Evolutionary conservation across 2,113 vertebrate genomes (phyloP), one percentile per base, ranked within the genome.

Genomic region (Gambusia holbrooki): DNA sequence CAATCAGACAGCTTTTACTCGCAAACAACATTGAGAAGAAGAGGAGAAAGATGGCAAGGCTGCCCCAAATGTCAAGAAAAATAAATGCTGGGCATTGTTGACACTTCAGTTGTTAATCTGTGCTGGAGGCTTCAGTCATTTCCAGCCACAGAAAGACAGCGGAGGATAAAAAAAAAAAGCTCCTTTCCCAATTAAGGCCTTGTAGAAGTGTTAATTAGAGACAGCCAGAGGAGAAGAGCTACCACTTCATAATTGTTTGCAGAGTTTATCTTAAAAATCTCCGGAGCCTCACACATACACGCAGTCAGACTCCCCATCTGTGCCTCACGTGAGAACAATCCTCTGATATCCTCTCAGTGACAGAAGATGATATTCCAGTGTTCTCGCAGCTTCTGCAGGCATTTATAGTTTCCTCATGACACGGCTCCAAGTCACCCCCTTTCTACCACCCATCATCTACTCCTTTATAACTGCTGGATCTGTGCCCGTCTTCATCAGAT

Each of bases 181-280:
- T 80, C 78, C 74, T 74, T 83, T 77, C 87, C 71, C 86, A 93
- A 94, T 83, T 88, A 84, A 73, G 82, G 87, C 87, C 93, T 95
- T 91, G 93, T 92, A 94, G 80, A 93, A 89, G 90, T 84, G 93
- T 92, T 97, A 97, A 97, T 98, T 95, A 94, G 93, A 97, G 95
- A 92, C 96, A 95, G 95, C 90, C 91, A 79, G 88, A 67, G 81
- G 77, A 94, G 95, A 90, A 93, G 94, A 79, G 81, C 88, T 90
- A 95, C 95, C 94, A 96, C 94, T 94, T 93, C 84, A 75, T 95
- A 97, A 97, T 91, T 96, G 96, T 93, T 97, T 88, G 93, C 94
- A 91, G 92, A 90, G 78, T 74, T 85, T 94, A 95, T 96, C 94
- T 95, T 94, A 95, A 94, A 58, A 94, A 92, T 88, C 87, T 93